Evolutionary conservation across 1,140 invertebrate species (phyloP).

Genomic region (Stegodyphus mimosarum): DNA sequence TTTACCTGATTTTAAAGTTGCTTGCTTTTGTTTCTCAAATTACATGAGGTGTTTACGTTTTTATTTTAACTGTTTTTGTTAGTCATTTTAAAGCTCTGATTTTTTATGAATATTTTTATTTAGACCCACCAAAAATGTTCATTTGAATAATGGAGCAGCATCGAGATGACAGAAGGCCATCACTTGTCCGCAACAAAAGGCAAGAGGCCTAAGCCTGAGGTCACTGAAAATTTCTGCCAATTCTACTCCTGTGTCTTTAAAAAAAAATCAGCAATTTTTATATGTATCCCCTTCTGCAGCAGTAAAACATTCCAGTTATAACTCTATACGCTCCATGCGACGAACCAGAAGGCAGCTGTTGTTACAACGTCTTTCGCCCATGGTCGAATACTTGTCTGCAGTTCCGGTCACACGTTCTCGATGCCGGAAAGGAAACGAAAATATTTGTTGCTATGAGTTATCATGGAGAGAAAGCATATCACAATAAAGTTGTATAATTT

Average conservation of each 20-base stretch:
- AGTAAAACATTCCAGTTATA: neutral
- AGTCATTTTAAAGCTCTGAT: neutral
- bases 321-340: neutral
- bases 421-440: conserved; percentile 11
- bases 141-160: neutral
- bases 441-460: conserved; percentile 37
- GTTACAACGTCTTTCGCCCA: neutral
- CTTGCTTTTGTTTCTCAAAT: neutral
- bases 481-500: conserved; percentile 27
- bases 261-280: neutral
- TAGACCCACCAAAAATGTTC: neutral
- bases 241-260: neutral
- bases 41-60: neutral
- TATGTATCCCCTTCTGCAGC: neutral
- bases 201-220: neutral
- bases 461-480: conserved; percentile 50
- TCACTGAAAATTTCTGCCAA: neutral
- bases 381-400: neutral
- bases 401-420: conserved; percentile 42
- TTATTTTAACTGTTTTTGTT: neutral
- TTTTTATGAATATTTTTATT: neutral
- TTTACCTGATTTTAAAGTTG: neutral
- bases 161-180: conserved; percentile 49
- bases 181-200: neutral
- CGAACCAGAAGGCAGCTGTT: neutral